These are phyloP conservation scores for Metallyticus violacea DNA, from an alignment of 2,888 invertebrate species.

Conservation along the genomic window DNA sequence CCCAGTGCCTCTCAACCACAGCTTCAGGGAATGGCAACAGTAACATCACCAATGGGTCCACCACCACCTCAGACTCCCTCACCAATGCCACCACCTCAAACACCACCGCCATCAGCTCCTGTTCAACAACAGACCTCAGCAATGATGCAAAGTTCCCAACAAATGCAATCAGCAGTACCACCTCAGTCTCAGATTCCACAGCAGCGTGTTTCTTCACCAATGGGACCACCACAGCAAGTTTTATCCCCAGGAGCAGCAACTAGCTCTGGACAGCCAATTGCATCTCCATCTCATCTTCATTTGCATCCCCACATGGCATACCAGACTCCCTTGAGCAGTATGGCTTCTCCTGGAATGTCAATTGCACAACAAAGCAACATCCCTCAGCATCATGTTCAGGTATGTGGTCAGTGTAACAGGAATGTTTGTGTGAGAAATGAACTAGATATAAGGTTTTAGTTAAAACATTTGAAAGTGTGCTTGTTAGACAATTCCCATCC, in stretches of 20 bases:
- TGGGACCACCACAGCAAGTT: slow-evolving; percentile 27
- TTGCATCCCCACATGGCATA: neutral
- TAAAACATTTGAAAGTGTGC: too few species aligned
- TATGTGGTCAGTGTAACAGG: neutral
- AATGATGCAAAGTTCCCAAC: neutral
- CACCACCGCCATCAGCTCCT: slow-evolving; percentile 25
- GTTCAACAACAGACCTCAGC: slow-evolving; percentile 35
- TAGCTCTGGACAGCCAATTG: neutral
- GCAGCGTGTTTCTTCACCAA: slow-evolving; percentile 9
- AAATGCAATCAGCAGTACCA: neutral
- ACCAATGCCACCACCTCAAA: slow-evolving; percentile 20
- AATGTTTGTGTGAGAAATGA: too few species aligned
- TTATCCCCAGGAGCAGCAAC: slow-evolving; percentile 21
- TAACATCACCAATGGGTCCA: slow-evolving; percentile 3
- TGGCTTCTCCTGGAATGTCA: neutral
- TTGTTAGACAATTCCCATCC: too few species aligned
- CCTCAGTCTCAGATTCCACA: neutral
- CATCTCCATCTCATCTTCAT: slow-evolving; percentile 10
- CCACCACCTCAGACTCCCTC: slow-evolving; percentile 13
- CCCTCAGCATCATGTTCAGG: neutral
- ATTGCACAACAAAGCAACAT: neutral
- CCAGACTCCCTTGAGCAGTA: neutral
- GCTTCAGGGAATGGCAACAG: neutral
- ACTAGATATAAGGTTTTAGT: too few species aligned
- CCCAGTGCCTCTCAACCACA: neutral